Evolutionary conservation across 2,797 vertebrate species (phyloP).

Genomic region (Trachurus trachurus): DNA sequence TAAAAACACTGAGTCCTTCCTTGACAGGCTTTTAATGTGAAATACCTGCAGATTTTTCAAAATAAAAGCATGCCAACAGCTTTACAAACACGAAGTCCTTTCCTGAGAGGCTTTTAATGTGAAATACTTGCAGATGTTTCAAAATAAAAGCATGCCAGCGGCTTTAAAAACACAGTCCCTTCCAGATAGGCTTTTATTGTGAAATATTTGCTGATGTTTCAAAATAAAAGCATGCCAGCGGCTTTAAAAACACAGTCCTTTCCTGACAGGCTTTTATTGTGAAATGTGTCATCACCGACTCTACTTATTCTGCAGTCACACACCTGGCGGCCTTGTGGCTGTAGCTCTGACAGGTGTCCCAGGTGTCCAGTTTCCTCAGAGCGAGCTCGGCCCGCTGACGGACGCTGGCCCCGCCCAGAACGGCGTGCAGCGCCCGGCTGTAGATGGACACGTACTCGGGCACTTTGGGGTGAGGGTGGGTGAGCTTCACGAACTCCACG

Average conservation of each 20-base stretch:
- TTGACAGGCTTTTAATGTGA: too few relatives aligned
- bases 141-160: background rate
- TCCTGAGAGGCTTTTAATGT: too few relatives aligned
- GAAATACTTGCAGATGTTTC: background rate
- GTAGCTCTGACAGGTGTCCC: slow-evolving; percentile 73
- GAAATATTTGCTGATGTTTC: background rate
- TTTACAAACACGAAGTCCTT: too few relatives aligned
- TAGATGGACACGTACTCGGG: slow-evolving; percentile 68
- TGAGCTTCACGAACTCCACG: slow-evolving; percentile 76
- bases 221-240: background rate
- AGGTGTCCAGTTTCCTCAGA: slow-evolving; percentile 70
- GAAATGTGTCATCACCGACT: background rate
- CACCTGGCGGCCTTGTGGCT: slow-evolving; percentile 68
- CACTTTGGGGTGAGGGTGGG: slow-evolving; percentile 79
- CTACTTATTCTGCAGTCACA: too few relatives aligned
- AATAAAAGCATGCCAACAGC: too few relatives aligned
- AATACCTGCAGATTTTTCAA: too few relatives aligned
- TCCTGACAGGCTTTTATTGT: background rate
- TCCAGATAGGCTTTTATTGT: background rate
- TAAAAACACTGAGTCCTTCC: too few relatives aligned
- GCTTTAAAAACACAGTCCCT: background rate
- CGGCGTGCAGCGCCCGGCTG: slow-evolving; percentile 70
- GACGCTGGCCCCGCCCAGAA: slow-evolving; percentile 74
- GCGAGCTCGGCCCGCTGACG: slow-evolving; percentile 67
- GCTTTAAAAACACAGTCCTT: background rate